phyloP scores from a whole-genome alignment of 2,888 invertebrate species.

The Andrena haemorrhoa region DNA sequence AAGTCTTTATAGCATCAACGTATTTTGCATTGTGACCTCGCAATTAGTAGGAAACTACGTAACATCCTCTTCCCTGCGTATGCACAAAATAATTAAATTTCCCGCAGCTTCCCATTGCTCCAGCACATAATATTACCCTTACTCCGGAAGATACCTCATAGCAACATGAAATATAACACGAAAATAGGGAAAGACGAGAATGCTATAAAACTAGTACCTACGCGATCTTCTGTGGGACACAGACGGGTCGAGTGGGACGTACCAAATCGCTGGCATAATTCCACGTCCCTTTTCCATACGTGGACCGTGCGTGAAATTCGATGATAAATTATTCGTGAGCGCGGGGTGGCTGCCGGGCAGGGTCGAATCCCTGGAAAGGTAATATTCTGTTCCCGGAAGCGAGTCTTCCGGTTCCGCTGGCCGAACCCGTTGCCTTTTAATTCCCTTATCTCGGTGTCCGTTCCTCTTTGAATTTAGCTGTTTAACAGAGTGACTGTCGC shows the following conservation, averaged over 20 bases:
- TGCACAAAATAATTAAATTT: too few species aligned
- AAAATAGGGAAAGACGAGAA: too few species aligned
- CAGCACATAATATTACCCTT: too few species aligned
- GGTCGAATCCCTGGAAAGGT: constrained; percentile 54
- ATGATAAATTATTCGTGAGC: constrained; percentile 48
- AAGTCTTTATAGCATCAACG: too few species aligned
- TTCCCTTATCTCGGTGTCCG: constrained; percentile 51
- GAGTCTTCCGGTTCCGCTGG: constrained; percentile 53
- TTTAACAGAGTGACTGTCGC: constrained; percentile 45
- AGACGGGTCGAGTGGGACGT: background rate
- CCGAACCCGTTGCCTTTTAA: constrained; percentile 51
- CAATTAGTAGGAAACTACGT: too few species aligned
- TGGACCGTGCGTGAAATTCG: constrained; percentile 13
- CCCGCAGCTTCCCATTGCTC: too few species aligned
- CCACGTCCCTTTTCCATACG: background rate
- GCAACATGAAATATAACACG: too few species aligned
- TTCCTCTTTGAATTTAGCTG: constrained; percentile 48
- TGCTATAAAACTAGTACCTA: background rate
- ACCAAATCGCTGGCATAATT: background rate
- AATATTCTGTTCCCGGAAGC: constrained; percentile 62
- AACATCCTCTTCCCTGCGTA: too few species aligned
- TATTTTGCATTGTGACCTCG: too few species aligned
- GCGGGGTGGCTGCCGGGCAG: constrained; percentile 26
- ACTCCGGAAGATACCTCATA: too few species aligned
- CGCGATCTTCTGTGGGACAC: background rate